Evolutionary conservation across 2,113 vertebrate species (phyloP).

Genomic region (Acrocephalus arundinaceus): DNA sequence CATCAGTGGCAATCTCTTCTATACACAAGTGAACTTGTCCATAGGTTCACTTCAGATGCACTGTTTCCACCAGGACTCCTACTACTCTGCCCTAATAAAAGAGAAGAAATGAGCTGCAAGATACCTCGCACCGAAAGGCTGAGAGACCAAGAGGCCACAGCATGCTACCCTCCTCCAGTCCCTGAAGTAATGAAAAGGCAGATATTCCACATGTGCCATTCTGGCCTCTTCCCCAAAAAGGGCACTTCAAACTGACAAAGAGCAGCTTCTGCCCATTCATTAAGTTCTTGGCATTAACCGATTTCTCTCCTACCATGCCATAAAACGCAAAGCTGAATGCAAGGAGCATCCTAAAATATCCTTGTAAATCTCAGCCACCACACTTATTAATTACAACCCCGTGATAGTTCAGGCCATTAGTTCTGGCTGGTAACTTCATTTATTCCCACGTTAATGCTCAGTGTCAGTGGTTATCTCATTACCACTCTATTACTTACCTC

Average conservation of each 20-base stretch:
- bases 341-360: conserved; percentile 70
- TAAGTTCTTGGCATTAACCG: conserved; percentile 44
- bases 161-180: neutral
- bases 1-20: neutral
- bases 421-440: conserved; percentile 78
- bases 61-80: neutral
- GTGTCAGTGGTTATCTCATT: conserved; percentile 74
- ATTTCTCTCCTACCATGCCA: conserved; percentile 56
- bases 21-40: neutral
- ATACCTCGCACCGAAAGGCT: neutral
- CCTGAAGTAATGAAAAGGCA: neutral
- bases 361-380: conserved; percentile 69
- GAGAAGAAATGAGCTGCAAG: neutral
- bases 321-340: conserved; percentile 62
- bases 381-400: conserved; percentile 74
- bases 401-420: conserved; percentile 68
- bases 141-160: neutral
- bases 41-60: neutral
- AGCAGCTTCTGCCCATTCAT: conserved; percentile 17
- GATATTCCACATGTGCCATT: neutral
- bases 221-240: neutral
- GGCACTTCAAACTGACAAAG: neutral
- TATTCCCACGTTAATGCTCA: conserved; percentile 69
- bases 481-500: conserved; percentile 69
- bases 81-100: neutral